Conservation (phyloP, 2,888 invertebrate species). For the Drosophila anomalata region DNA sequence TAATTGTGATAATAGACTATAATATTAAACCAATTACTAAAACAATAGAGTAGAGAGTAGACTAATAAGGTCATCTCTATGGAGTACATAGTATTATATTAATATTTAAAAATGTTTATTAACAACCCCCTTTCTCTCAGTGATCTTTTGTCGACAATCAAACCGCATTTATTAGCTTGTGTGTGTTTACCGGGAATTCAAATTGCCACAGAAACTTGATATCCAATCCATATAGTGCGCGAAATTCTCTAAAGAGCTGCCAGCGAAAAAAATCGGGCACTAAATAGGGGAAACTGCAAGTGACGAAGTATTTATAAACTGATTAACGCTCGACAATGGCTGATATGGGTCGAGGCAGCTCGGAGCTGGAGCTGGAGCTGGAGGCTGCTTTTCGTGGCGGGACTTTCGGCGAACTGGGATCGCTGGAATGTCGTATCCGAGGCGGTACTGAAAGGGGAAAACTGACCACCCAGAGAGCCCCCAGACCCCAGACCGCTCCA, state of each 20-base stretch:
- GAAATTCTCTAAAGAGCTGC: conserved; percentile 54
- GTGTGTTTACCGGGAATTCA: conserved; percentile 61
- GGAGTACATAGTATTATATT: background rate
- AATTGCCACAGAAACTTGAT: conserved; percentile 58
- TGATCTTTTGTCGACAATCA: conserved; percentile 36
- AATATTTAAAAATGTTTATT: background rate
- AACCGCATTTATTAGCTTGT: conserved; percentile 73
- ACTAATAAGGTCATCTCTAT: too few species aligned
- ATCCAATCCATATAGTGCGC: conserved; percentile 39
- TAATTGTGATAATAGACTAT: background rate
- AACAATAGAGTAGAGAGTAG: background rate
- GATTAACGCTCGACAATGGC: conserved; percentile 72
- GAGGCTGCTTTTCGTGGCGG: background rate
- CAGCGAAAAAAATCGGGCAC: background rate
- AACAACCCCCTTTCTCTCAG: background rate
- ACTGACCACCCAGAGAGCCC: conserved; percentile 43
- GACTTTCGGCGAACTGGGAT: conserved; percentile 2
- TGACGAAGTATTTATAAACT: conserved; percentile 78
- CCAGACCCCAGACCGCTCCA: conserved; percentile 39
- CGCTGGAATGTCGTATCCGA: background rate
- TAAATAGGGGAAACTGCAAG: conserved; percentile 58
- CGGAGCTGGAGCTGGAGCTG: too few species aligned
- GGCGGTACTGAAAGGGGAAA: background rate
- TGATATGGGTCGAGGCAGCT: conserved; percentile 62
- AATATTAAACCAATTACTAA: background rate